These are phyloP conservation scores for Amniataba percoides DNA, from an alignment of 2,797 vertebrate species.

Conservation along the genomic window DNA sequence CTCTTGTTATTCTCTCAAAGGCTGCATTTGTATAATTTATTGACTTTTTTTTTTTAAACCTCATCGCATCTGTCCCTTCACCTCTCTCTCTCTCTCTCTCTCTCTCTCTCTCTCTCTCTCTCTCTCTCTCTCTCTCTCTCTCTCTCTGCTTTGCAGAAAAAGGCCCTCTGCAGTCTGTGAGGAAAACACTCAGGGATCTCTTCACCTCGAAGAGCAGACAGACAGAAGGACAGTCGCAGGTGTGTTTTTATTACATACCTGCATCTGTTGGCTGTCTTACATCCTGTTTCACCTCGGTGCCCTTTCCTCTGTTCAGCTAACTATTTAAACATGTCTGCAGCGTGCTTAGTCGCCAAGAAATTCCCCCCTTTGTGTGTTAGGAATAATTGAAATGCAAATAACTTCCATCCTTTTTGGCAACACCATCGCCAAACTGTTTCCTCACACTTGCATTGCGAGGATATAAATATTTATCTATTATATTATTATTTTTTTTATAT, in stretches of 20 bases:
- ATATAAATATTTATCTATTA: slow-evolving; percentile 62
- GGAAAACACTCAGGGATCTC: slow-evolving; percentile 75
- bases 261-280: neutral
- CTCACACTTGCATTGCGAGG: slow-evolving; percentile 6
- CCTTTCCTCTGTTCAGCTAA: slow-evolving; percentile 12
- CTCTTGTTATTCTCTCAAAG: slow-evolving; percentile 13
- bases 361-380: slow-evolving; percentile 27
- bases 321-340: slow-evolving; percentile 13
- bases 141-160: slow-evolving; percentile 65
- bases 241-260: slow-evolving; percentile 25
- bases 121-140: slow-evolving; percentile 15
- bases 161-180: slow-evolving; percentile 78
- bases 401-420: neutral
- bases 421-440: slow-evolving; percentile 5
- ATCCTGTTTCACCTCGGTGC: slow-evolving; percentile 27
- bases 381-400: slow-evolving; percentile 58
- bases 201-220: slow-evolving; percentile 71
- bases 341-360: slow-evolving; percentile 5
- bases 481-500: slow-evolving; percentile 10
- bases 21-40: slow-evolving; percentile 45
- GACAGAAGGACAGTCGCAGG: slow-evolving; percentile 72
- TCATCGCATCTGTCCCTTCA: slow-evolving; percentile 20
- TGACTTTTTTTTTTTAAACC: slow-evolving; percentile 42
- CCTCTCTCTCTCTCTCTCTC: slow-evolving; percentile 14
- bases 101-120: slow-evolving; percentile 21